Conservation (phyloP, 2,113 vertebrate genomes). For the Myiopsitta monachus region DNA sequence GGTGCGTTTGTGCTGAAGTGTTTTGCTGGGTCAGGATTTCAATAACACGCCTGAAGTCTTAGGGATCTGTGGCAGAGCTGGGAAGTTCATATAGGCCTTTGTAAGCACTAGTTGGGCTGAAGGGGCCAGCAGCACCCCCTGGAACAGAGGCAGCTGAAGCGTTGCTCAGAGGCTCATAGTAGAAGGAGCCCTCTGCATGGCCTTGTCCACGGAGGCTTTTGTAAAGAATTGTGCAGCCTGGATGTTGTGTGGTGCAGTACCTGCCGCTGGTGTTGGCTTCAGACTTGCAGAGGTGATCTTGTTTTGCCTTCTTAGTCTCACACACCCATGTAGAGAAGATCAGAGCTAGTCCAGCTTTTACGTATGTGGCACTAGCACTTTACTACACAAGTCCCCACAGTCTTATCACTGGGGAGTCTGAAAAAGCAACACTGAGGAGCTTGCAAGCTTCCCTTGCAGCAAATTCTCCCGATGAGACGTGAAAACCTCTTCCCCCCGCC, state of each 20-base stretch:
- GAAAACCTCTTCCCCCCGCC: neutral
- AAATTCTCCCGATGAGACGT: constrained; percentile 1
- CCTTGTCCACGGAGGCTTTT: neutral
- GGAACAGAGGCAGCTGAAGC: neutral
- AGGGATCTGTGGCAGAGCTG: neutral
- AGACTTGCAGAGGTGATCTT: neutral
- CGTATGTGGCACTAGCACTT: neutral
- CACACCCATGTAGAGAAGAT: neutral
- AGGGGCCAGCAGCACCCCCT: neutral
- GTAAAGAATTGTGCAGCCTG: neutral
- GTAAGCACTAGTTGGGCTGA: neutral
- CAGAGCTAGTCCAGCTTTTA: neutral
- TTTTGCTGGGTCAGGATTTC: neutral
- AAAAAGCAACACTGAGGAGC: neutral
- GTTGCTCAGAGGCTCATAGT: neutral
- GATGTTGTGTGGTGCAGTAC: neutral
- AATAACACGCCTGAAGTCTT: neutral
- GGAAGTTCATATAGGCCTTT: neutral
- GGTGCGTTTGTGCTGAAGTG: neutral
- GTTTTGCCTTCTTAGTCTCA: neutral
- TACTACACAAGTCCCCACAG: rapidly evolving
- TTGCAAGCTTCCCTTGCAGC: neutral
- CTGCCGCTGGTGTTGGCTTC: neutral
- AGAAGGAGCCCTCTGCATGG: neutral
- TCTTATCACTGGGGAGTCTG: neutral